Base-by-base conservation (phyloP, 2,888 invertebrate species). In the Ethmia dodecea region DNA sequence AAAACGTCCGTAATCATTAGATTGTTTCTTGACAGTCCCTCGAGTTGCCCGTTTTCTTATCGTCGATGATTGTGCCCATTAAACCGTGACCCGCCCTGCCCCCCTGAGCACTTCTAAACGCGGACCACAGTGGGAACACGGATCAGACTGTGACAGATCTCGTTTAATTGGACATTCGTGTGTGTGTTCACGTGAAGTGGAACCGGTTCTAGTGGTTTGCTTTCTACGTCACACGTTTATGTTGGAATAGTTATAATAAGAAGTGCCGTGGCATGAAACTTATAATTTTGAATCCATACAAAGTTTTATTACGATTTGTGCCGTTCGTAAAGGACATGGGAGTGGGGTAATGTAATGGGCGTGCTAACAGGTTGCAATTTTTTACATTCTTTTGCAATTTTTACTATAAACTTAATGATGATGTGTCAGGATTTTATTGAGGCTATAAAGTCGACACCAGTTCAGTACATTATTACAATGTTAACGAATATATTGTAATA, bases 281-380 rank as follows among this genome's bases (percentile, higher is more conserved):
- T 66, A 68, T 73, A 71, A 70, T 62, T 71, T 72, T 63, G 62
- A 63, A 57, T n/a, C n/a, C n/a, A 8, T 22, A 22, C n/a, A 22
- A 67, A 70, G 75, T 74, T n/a, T 76, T 76, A 79, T 76, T 72
- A 74, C 77, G 75, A 80, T 76, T 77, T 79, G 75, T 78, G 68
- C 67, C 8, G n/a, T n/a, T n/a, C n/a, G n/a, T n/a, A n/a, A n/a
- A n/a, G n/a, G n/a, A n/a, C n/a, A n/a, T n/a, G n/a, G n/a, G n/a
- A n/a, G n/a, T n/a, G n/a, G n/a, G n/a, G n/a, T n/a, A n/a, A n/a
- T n/a, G n/a, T n/a, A n/a, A n/a, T n/a, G n/a, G n/a, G n/a, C n/a
- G n/a, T n/a, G n/a, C n/a, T n/a, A n/a, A n/a, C n/a, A n/a, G n/a
- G n/a, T n/a, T n/a, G n/a, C n/a, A n/a, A n/a, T n/a, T n/a, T n/a